Evolutionary conservation across 2,888 invertebrate species (phyloP), one percentile per base, ranked within the genome.

Genomic region (Aleiodes leptofemur): DNA sequence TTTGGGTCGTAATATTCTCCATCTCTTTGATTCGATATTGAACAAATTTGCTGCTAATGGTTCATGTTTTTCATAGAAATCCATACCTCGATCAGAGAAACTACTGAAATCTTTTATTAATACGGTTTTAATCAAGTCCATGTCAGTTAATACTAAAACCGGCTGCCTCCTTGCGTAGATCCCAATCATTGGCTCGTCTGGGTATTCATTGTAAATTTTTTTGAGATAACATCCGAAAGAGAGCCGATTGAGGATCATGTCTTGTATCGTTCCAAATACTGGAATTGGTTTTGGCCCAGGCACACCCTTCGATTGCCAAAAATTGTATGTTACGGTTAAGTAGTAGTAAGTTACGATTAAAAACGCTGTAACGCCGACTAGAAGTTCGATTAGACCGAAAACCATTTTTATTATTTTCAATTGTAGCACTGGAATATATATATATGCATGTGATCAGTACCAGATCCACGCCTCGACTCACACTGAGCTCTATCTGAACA

Each of bases 1-100:
- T 70, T 90, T 90, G 0, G 83, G 76, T 55, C 91, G 85, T 50
- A 91, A 83, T 6, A 86, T 86, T 59, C 88, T 88, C 91, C 91
- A 91, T 73, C 89, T 86, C 9, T 82, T 81, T 0, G 88, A 86
- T 11, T 87, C 87, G 53, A 90, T 77, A 50, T 82, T 85, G 74
- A 90, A 86, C 7, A 90, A 81, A 79, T 89, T 85, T 3, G 81
- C 80, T 5, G 85, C 82, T 34, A 90, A 75, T 0, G 89, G 89
- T 51, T 90, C 90, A n/a, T 72, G 55, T 71, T 83, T 75, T 9
- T 79, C 79, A 59, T 76, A 31, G 1, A 38, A 16, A 16, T 13
- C n/a, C 1, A 56, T 56, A 16, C 79, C 79, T 11, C 81, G 78
- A 56, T 79, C 77, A 51, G 55, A 16, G 11, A 81, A 80, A 48